These are phyloP conservation scores for Misgurnus mizolepis DNA, from an alignment of 2,113 vertebrate species.

Conservation along the genomic window DNA sequence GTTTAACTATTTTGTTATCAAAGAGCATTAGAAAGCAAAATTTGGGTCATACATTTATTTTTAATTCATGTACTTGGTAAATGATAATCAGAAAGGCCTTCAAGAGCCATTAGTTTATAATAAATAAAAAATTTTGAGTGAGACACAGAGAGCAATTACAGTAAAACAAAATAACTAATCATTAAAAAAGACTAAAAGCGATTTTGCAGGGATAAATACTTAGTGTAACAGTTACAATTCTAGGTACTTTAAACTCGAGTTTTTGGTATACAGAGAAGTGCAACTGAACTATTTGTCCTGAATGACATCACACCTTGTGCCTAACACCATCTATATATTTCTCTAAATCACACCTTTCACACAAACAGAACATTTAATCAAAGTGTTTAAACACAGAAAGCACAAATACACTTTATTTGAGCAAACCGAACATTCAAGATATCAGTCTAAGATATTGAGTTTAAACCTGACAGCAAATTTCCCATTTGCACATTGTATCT, in stretches of 20 bases:
- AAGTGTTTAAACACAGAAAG: conserved; percentile 13
- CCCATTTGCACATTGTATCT: conserved; percentile 5
- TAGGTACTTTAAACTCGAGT: too few relatives aligned
- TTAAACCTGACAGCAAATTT: not conserved
- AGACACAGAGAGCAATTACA: too few relatives aligned
- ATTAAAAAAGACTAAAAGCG: too few relatives aligned
- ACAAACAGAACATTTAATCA: not conserved
- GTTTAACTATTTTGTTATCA: not conserved
- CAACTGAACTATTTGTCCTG: not conserved
- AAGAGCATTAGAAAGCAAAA: not conserved
- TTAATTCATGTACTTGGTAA: not conserved
- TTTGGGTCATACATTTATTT: too few relatives aligned
- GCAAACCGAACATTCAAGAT: not conserved
- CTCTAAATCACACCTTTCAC: not conserved
- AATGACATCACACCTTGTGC: conserved; percentile 4
- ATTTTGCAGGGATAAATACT: too few relatives aligned
- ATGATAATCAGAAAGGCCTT: not conserved
- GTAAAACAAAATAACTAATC: too few relatives aligned
- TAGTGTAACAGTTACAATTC: too few relatives aligned
- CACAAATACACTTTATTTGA: not conserved
- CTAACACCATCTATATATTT: conserved; percentile 3
- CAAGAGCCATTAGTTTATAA: not conserved
- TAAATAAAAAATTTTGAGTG: not conserved
- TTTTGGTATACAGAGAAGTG: not conserved
- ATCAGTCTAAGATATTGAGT: not conserved